Base-by-base conservation (phyloP, 1,140 invertebrate genomes). In the Lepidurus packardi region DNA sequence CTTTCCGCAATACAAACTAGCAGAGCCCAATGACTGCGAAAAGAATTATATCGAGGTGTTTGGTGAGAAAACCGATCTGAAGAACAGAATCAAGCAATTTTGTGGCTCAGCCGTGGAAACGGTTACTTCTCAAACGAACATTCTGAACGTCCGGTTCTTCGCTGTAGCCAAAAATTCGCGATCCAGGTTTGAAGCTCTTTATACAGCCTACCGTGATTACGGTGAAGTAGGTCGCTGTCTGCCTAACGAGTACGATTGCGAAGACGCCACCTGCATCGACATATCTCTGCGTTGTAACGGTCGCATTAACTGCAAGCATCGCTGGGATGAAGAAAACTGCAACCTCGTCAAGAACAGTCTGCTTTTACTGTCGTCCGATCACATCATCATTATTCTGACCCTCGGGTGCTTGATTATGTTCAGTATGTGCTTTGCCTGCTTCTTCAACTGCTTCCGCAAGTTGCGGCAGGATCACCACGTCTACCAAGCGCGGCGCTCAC, bases 381-480 rank as follows among this genome's bases (percentile, higher is more conserved):
- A 96, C 83, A 93, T 96, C 82, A 87, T 94, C 81, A 93, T 95
- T 80, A 96, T 96, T 76, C 88, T 96, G 80, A 89, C 94, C n/a
- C 91, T 97, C 44, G 96, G 96, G 83, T 92, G 91, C 13, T 85
- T 95, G 34, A 94, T 96, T 73, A 88, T 96, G 76, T 90, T 90
- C 44, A 94, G 93, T 16, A 93, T 97, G 90, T 93, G 92, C 83
- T 90, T 92, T 81, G 92, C 93, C 44, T 93, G 94, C 84, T 87
- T 94, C 73, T 93, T 92, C 85, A 95, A 94, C 82, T 95, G 93
- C 83, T 87, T 93, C 79, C 89, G 91, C 81, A 95, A 95, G 82
- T 87, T 96, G 45, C 88, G 93, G 81, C 89, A 91, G 81, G 94
- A 96, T 86, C 92, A 94, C 82, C 89, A 90, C 80, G 92, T 74